Evolutionary conservation across 2,113 vertebrate species (phyloP).

Genomic region (Miniopterus natalensis): DNA sequence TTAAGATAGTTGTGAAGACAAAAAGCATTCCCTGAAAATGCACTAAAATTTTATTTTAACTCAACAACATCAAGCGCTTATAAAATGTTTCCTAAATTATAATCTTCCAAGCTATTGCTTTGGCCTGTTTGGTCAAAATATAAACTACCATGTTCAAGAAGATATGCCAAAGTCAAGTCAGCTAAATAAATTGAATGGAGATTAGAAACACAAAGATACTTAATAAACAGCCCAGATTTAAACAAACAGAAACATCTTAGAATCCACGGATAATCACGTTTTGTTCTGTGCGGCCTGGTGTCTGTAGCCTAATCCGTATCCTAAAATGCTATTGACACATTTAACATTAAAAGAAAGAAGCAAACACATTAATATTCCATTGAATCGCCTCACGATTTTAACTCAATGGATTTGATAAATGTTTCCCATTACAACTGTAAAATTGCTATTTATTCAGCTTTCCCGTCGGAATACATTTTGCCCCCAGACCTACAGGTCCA

Average conservation of each 20-base stretch:
- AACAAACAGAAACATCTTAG: slow-evolving; percentile 44
- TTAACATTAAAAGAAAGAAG: slow-evolving; percentile 63
- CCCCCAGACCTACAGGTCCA: slow-evolving; percentile 72
- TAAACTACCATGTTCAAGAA: slow-evolving; percentile 1
- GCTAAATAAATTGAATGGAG: slow-evolving; percentile 34
- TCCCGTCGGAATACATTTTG: slow-evolving; percentile 83
- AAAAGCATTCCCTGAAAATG: neutral
- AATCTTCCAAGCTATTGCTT: neutral
- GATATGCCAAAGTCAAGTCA: neutral
- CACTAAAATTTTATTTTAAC: neutral
- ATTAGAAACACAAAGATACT: slow-evolving; percentile 56
- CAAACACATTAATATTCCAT: slow-evolving; percentile 68
- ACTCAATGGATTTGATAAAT: slow-evolving; percentile 70
- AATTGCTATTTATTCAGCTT: slow-evolving; percentile 82
- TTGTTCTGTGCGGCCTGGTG: slow-evolving; percentile 58
- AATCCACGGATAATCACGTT: slow-evolving; percentile 46
- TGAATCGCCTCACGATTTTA: slow-evolving; percentile 81
- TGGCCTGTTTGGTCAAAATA: neutral
- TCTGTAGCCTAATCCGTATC: slow-evolving; percentile 9
- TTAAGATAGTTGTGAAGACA: neutral
- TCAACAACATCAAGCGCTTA: slow-evolving; percentile 37
- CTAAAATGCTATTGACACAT: slow-evolving; percentile 59
- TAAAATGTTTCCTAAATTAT: neutral
- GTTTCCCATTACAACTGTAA: slow-evolving; percentile 71
- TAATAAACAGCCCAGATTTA: slow-evolving; percentile 57